A percentile compares a stretch with the other conserved stretches of the same genome.
phyloP scores from a whole-genome alignment of 2,888 invertebrate species.

The Erebia aethiops region DNA sequence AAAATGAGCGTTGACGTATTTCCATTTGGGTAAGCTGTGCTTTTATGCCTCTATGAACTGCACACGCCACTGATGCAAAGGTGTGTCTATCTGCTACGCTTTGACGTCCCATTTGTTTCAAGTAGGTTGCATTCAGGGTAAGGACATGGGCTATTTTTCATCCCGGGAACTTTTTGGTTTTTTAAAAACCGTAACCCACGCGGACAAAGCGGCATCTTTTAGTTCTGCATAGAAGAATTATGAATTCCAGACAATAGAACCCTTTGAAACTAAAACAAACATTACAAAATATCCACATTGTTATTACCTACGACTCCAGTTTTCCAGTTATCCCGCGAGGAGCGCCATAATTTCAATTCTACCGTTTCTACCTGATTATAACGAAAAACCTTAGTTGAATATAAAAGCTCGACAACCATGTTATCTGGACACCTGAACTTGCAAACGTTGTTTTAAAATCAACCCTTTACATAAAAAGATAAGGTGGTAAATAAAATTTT shows the following conservation, averaged over 20 bases:
- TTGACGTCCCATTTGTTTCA: no score
- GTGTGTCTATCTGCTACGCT: no score
- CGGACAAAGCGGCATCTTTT: not conserved
- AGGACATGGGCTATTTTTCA: no score
- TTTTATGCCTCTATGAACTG: no score
- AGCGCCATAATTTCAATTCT: slow-evolving; percentile 74
- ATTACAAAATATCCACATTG: slow-evolving; percentile 25
- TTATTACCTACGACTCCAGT: slow-evolving; percentile 48
- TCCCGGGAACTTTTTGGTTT: no score
- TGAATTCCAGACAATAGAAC: not conserved
- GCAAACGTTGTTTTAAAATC: slow-evolving; percentile 13
- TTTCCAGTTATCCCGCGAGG: slow-evolving; percentile 69
- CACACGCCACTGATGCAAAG: no score
- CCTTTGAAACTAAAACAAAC: slow-evolving; percentile 23
- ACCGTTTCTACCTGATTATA: slow-evolving; percentile 70
- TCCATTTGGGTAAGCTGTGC: no score
- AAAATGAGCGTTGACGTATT: no score
- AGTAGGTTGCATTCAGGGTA: no score
- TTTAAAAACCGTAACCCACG: no score
- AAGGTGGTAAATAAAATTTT: slow-evolving; percentile 34
- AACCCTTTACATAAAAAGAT: slow-evolving; percentile 25
- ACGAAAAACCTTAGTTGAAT: slow-evolving; percentile 63
- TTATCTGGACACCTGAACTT: slow-evolving; percentile 43
- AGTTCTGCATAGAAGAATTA: not conserved
- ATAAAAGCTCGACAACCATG: slow-evolving; percentile 59